Evolutionary conservation across 2,113 vertebrate species (phyloP), one percentile per base, ranked within the genome.

Genomic region (Cryptoleucopteryx plumbea): DNA sequence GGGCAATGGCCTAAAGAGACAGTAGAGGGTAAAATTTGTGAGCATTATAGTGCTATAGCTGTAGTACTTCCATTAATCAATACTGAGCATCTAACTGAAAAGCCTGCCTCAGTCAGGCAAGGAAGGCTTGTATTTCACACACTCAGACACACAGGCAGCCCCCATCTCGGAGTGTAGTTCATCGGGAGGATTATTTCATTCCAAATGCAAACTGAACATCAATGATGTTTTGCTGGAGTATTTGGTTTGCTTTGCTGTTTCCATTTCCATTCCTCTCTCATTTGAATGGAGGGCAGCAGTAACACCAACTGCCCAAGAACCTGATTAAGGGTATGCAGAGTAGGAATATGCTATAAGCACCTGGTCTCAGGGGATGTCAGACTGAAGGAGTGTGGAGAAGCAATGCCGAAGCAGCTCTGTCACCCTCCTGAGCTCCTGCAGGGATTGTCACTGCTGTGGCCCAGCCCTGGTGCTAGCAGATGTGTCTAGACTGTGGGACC

Each of bases 1-100:
- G 96, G 95, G 94, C 95, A 95, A 96, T 85, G 95, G 93, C 82
- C 96, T 97, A 96, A 96, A 96, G 92, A 96, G 92, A 96, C 87
- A 93, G 92, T 80, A 96, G 92, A 96, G 96, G 95, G 92, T 95
- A 86, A 96, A 96, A 96, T 96, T 77, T 97, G 85, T 94, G 50
- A 94, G 90, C 90, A 92, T 96, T 96, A 86, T 96, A 91, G 67
- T 93, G 88, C 75, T 93, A 45, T 89, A 96, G 63, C 82, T 92
- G 85, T 94, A 97, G 70, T 86, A 86, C 94, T 97, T 82, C 62
- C 59, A 92, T 88, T 88, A 97, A 92, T 96, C 85, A 83, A 52
- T 83, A 84, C 87, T 80, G 87, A 95, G 93, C 82, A 95, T 78
- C 85, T 88, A 88, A 92, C 85, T 92, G 92, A 94, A 96, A 97